A percentile compares a stretch with the other conserved stretches of the same genome.
Conservation (phyloP, 1,140 invertebrate species). For the Ips nitidus region DNA sequence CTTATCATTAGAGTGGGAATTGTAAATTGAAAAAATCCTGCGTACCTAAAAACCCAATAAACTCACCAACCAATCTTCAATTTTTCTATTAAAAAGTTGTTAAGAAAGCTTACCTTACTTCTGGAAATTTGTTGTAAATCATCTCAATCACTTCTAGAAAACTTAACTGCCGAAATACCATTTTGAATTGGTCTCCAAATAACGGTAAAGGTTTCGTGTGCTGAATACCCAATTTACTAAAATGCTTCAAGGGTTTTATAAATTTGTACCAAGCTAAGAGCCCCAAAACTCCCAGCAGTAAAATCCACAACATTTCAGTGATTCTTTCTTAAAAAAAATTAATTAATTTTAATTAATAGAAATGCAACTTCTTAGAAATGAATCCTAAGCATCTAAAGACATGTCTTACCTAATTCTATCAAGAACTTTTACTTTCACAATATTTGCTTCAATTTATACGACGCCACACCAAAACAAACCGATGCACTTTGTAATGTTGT, state of each 20-base stretch:
- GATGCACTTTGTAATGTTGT: no score
- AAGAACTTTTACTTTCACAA: no score
- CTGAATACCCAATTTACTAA: constrained; percentile 53
- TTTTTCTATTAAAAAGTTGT: background rate
- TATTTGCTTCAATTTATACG: no score
- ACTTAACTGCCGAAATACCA: constrained; percentile 24
- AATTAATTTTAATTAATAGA: no score
- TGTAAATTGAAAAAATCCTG: constrained; percentile 54
- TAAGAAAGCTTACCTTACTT: constrained; percentile 33
- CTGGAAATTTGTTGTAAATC: constrained; percentile 36
- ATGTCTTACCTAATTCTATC: no score
- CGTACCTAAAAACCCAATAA: constrained; percentile 41
- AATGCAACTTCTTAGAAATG: no score
- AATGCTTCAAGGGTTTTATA: constrained; percentile 49
- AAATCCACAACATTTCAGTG: constrained; percentile 15
- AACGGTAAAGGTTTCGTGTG: constrained; percentile 49
- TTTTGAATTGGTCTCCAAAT: constrained; percentile 46
- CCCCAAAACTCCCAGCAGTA: constrained; percentile 14
- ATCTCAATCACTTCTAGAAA: constrained; percentile 16
- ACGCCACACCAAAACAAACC: no score
- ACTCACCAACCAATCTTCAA: background rate
- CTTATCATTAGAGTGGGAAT: constrained; percentile 51
- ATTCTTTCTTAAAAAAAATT: background rate
- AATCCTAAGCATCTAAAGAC: no score
- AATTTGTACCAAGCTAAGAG: constrained; percentile 23